Conservation (phyloP, 2,113 vertebrate genomes). For the Nibea coibor region DNA sequence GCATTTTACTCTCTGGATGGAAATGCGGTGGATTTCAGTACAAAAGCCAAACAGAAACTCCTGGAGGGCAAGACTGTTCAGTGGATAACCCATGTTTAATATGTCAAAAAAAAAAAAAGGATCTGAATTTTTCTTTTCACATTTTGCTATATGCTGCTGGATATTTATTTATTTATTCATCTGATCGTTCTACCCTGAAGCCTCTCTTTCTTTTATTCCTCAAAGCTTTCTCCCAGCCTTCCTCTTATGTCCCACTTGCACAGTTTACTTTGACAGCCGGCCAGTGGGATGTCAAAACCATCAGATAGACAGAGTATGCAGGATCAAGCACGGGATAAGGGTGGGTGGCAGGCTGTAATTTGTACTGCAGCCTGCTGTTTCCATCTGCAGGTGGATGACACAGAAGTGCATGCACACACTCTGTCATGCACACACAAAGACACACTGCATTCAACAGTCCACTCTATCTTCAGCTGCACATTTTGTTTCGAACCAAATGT, state of each 20-base stretch:
- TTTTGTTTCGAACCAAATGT: constrained; percentile 45
- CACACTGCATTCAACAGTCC: not conserved
- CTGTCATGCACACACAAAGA: not conserved
- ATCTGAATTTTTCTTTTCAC: not conserved
- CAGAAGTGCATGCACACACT: constrained; percentile 4
- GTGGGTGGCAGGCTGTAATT: constrained; percentile 73
- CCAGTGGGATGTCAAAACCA: constrained; percentile 53
- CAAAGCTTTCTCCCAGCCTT: not conserved
- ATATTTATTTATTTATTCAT: no score
- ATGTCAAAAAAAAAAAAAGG: not conserved
- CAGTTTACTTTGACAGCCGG: constrained; percentile 55
- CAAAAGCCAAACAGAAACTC: not conserved
- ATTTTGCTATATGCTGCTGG: not conserved
- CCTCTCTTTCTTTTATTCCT: constrained; percentile 7
- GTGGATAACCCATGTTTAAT: not conserved
- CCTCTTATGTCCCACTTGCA: constrained; percentile 6
- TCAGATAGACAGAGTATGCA: constrained; percentile 46
- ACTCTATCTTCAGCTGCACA: constrained; percentile 8
- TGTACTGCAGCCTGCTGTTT: constrained; percentile 66
- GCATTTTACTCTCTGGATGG: not conserved
- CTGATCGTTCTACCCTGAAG: not conserved
- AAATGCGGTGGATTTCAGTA: not conserved
- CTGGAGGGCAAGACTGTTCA: not conserved
- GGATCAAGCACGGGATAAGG: constrained; percentile 58
- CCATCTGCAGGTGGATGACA: constrained; percentile 67